Conservation (phyloP, 2,113 vertebrate genomes). For the Pardalotus punctatus region DNA sequence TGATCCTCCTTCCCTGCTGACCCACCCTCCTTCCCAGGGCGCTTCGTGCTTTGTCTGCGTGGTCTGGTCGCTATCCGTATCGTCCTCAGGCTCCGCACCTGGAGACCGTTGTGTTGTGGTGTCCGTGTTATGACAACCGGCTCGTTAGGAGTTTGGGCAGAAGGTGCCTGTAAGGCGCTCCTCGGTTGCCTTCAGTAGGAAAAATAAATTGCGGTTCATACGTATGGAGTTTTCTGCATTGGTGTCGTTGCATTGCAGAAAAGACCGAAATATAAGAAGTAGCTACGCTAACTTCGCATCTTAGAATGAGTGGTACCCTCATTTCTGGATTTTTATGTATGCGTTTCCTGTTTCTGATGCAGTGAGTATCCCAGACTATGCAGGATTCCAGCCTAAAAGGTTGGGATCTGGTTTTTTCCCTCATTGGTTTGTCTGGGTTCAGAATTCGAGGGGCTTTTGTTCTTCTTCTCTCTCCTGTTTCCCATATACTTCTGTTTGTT, state of each 20-base stretch:
- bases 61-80: accelerated
- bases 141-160: not conserved
- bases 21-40: not conserved
- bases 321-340: not conserved
- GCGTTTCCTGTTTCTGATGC: not conserved
- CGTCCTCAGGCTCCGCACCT: not conserved
- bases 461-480: not conserved
- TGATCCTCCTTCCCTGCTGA: no score
- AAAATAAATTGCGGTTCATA: not conserved
- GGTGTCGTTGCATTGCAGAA: not conserved
- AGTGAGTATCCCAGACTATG: not conserved
- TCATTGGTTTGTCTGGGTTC: not conserved
- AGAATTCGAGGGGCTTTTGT: not conserved
- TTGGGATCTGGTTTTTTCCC: not conserved
- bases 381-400: not conserved
- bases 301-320: not conserved
- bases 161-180: not conserved
- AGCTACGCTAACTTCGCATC: accelerated
- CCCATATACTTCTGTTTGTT: not conserved
- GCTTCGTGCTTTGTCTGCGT: not conserved
- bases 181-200: not conserved
- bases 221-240: not conserved
- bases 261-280: not conserved
- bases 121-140: not conserved
- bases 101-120: conserved; percentile 1